phyloP scores from a whole-genome alignment of 2,797 vertebrate genomes.

The Todus mexicanus region DNA sequence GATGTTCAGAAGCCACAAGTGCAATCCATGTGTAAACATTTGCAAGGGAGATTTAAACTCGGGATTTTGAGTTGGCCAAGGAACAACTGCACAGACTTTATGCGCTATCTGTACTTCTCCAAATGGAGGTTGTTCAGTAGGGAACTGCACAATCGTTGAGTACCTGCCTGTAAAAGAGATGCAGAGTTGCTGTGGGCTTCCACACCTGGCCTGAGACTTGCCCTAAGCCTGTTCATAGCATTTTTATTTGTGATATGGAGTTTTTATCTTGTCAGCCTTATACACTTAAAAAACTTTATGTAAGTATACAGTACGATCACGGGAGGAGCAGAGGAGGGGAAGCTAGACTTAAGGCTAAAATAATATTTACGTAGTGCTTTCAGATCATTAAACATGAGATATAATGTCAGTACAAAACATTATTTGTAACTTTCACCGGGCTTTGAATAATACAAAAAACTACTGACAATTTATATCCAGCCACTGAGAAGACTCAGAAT shows the following conservation, averaged over 20 bases:
- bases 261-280: neutral
- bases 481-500: neutral
- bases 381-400: neutral
- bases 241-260: neutral
- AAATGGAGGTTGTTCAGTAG: neutral
- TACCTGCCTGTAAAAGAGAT: neutral
- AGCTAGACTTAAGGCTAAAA: neutral
- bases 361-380: neutral
- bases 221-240: neutral
- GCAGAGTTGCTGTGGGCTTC: neutral
- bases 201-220: neutral
- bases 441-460: neutral
- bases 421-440: neutral
- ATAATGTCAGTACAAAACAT: neutral
- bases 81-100: neutral
- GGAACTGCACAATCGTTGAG: neutral
- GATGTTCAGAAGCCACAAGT: constrained; percentile 45
- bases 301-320: neutral
- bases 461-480: neutral
- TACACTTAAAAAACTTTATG: neutral
- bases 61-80: constrained; percentile 21
- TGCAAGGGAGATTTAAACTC: constrained; percentile 19
- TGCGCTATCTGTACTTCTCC: neutral
- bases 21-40: constrained; percentile 19
- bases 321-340: neutral